Evolutionary conservation across 2,888 invertebrate species (phyloP), one percentile per base, ranked within the genome.

Genomic region (Saturnia japonica): DNA sequence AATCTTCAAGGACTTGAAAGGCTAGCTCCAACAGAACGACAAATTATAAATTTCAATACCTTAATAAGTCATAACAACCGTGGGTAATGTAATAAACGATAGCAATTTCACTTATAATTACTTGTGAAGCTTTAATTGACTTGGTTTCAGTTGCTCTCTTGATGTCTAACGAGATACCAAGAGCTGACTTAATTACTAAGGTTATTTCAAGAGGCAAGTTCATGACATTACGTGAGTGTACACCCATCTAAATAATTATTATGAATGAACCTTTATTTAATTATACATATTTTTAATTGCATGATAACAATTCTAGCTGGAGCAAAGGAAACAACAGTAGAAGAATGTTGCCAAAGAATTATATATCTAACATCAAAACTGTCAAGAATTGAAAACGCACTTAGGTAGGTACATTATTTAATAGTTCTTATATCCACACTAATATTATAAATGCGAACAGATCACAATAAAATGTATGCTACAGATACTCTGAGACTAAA

Each of bases 331-430:
- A 73, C 75, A 68, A 78, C 82, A 67, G 77, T 83, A 73, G 85
- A 87, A 75, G 88, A 88, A 80, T 92, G 92, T 77, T 88, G 89
- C 76, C 79, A 83, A 74, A 85, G 83, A 77, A 85, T 91, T 83
- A 87, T 80, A 75, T 84, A 88, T 82, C 81, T 93, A 73, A 79
- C 85, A 42, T 82, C 84, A 68, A 84, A 88, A 77, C 83, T 92
- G 72, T 85, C 84, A 45, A 82, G 83, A 79, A 81, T 87, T 16
- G 86, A 91, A 78, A 83, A 85, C 51, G 54, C 72, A 57, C 69
- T 72, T 40, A 72, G 72, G 72, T 73, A n/a, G n/a, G n/a, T 88
- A 68, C 6, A n/a, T 43, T 68, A 68, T 28, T 42, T 11, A 54
- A 16, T 62, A 34, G 34, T 54, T 22, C 54, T 54, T 54, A 22